Percentiles rank a stretch among this genome's conserved stretches.
phyloP scores from a whole-genome alignment of 2,888 invertebrate genomes.

The Hypolimnas misippus region DNA sequence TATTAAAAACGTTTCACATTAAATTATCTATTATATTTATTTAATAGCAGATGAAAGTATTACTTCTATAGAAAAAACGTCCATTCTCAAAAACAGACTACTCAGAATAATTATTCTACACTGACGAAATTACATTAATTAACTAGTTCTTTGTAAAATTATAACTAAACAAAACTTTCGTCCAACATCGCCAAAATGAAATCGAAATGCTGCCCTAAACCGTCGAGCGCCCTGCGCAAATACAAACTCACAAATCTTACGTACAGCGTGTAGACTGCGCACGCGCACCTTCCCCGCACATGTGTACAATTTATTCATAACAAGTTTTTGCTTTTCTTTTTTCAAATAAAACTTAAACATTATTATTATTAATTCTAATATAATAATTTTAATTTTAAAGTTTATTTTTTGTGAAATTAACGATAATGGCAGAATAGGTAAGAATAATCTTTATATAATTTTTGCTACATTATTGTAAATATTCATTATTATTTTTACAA shows the following conservation, averaged over 20 bases:
- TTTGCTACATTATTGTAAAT: no score
- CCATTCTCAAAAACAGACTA: no score
- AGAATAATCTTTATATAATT: no score
- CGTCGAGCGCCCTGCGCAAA: constrained; percentile 25
- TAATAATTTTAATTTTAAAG: neutral
- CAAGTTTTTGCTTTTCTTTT: neutral
- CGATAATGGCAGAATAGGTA: neutral
- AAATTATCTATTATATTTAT: no score
- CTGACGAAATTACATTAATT: no score
- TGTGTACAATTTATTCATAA: neutral
- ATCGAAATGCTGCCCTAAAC: constrained; percentile 23
- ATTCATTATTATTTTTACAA: no score
- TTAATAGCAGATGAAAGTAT: no score
- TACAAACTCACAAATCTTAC: constrained; percentile 28
- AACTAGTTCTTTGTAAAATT: no score
- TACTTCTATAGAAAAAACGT: no score
- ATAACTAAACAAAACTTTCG: constrained; percentile 24
- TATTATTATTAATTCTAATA: no score
- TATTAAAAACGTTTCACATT: no score
- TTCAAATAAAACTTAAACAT: neutral
- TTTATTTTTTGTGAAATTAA: neutral
- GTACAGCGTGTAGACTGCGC: constrained; percentile 17
- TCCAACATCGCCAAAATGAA: neutral
- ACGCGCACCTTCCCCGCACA: constrained; percentile 6
- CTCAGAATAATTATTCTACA: no score